phyloP scores from a whole-genome alignment of 1,140 invertebrate species.

The Nomia melanderi region DNA sequence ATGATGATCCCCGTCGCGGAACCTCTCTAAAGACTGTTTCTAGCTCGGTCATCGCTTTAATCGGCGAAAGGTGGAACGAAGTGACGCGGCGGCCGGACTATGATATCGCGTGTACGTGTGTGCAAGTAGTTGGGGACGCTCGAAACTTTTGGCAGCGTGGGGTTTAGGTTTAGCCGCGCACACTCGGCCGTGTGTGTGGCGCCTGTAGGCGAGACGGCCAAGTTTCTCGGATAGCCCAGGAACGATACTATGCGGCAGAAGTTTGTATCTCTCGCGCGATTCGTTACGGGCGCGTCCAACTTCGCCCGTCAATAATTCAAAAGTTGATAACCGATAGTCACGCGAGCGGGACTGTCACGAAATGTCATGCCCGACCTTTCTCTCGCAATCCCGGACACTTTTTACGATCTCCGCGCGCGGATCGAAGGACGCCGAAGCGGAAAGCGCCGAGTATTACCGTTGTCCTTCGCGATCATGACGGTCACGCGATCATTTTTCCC shows the following conservation, averaged over 20 bases:
- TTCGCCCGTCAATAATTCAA: conserved; percentile 30
- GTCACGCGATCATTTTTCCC: too few relatives aligned
- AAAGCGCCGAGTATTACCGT: too few relatives aligned
- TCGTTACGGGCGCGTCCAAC: conserved; percentile 12
- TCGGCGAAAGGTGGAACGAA: too few relatives aligned
- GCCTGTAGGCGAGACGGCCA: background rate
- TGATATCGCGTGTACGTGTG: background rate
- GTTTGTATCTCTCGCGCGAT: conserved; percentile 26
- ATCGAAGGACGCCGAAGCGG: background rate
- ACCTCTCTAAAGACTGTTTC: too few relatives aligned
- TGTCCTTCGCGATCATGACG: background rate
- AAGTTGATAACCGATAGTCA: conserved; percentile 40
- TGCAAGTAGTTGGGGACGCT: background rate
- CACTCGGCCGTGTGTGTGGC: background rate
- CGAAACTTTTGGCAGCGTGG: background rate
- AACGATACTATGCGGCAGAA: conserved; percentile 5
- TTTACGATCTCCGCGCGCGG: background rate
- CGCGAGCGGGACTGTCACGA: conserved; percentile 2
- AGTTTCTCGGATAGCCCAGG: background rate
- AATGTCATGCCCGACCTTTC: conserved; percentile 4
- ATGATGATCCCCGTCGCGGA: too few relatives aligned
- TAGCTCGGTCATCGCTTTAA: too few relatives aligned
- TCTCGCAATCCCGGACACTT: too few relatives aligned
- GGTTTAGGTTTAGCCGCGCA: background rate
- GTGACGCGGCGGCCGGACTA: background rate